These are phyloP conservation scores for Melanotaenia parkinsoni DNA, from an alignment of 2,797 vertebrate species.

Conservation along the genomic window DNA sequence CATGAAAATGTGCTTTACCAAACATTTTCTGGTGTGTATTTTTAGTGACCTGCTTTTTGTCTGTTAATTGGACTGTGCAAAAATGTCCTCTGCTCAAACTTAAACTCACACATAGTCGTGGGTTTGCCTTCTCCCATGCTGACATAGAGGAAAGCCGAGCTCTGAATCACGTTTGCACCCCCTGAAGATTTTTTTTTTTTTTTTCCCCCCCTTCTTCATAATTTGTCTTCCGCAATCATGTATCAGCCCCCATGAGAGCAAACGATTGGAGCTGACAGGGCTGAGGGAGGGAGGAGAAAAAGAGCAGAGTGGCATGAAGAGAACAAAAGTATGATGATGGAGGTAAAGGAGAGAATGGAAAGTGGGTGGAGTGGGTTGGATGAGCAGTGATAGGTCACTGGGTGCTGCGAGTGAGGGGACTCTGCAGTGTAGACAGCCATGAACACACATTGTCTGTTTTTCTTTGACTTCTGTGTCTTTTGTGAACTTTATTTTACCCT, in stretches of 20 bases:
- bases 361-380: slow-evolving; percentile 21
- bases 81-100: neutral
- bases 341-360: slow-evolving; percentile 5
- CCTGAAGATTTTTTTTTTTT: neutral
- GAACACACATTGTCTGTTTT: slow-evolving; percentile 13
- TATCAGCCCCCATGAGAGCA: slow-evolving; percentile 40
- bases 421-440: slow-evolving; percentile 4
- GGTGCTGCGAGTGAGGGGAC: slow-evolving; percentile 32
- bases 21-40: neutral
- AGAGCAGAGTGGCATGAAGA: slow-evolving; percentile 5
- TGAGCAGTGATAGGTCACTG: slow-evolving; percentile 22
- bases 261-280: slow-evolving; percentile 40
- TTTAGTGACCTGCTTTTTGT: neutral
- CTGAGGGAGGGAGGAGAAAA: slow-evolving; percentile 13
- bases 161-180: slow-evolving; percentile 32
- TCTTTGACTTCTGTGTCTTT: slow-evolving; percentile 2
- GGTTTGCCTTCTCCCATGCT: slow-evolving; percentile 33
- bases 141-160: slow-evolving; percentile 50
- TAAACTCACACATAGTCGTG: slow-evolving; percentile 19
- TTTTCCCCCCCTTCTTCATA: neutral
- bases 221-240: slow-evolving; percentile 32
- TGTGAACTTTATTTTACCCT: slow-evolving; percentile 58
- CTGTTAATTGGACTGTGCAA: neutral
- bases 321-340: slow-evolving; percentile 28
- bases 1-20: neutral